phyloP scores from a whole-genome alignment of 1,140 invertebrate genomes.

The Sycophaga agraensis region DNA sequence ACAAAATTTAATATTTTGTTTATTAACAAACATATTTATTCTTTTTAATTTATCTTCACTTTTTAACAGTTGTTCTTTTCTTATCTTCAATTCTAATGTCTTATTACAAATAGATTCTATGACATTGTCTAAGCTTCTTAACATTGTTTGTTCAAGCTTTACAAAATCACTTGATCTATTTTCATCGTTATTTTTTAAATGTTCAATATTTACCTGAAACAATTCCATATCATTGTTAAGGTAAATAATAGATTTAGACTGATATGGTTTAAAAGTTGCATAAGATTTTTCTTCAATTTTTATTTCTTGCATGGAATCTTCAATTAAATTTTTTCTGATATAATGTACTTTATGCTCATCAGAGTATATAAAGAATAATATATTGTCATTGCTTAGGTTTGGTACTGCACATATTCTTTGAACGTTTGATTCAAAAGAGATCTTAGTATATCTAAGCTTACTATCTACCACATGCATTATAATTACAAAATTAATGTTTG shows the following conservation, averaged over 20 bases:
- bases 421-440: conserved; percentile 32
- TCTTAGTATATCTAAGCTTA: conserved; percentile 35
- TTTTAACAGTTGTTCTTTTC: conserved; percentile 18
- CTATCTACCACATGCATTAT: conserved; percentile 33
- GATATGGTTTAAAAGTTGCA: conserved; percentile 32
- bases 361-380: conserved; percentile 41
- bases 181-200: conserved; percentile 25
- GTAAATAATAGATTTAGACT: conserved; percentile 34
- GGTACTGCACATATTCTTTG: conserved; percentile 34
- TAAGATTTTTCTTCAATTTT: conserved; percentile 31
- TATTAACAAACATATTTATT: conserved; percentile 46
- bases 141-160: conserved; percentile 38
- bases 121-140: conserved; percentile 33
- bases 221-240: conserved; percentile 29
- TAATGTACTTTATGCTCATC: conserved; percentile 36
- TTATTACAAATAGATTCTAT: conserved; percentile 41
- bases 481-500: conserved; percentile 28
- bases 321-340: conserved; percentile 29
- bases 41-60: conserved; percentile 37
- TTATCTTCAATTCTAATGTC: conserved; percentile 10
- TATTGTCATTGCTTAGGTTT: conserved; percentile 20
- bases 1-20: conserved; percentile 30
- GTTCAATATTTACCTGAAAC: conserved; percentile 27
- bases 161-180: conserved; percentile 22
- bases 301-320: conserved; percentile 17